Conservation (phyloP, 2,797 vertebrate genomes). For the Sebastes hopkinsi region DNA sequence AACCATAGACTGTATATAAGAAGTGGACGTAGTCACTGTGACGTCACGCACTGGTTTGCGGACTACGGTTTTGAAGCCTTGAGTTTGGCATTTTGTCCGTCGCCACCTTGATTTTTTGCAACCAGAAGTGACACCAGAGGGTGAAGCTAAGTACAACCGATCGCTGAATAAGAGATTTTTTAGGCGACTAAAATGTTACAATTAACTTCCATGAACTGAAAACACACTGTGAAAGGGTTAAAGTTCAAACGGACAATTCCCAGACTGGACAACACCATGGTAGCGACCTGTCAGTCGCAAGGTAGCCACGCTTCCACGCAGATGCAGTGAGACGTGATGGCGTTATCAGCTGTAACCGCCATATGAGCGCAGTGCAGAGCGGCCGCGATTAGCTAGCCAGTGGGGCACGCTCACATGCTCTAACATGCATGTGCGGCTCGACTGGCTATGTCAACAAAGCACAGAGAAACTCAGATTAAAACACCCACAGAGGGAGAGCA, state of each 20-base stretch:
- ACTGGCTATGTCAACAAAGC: background rate
- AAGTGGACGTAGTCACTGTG: background rate
- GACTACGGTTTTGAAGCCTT: background rate
- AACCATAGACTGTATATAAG: background rate
- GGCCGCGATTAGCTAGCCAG: too few relatives aligned
- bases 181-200: background rate
- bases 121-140: background rate
- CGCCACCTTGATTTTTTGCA: background rate
- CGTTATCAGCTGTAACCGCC: too few relatives aligned
- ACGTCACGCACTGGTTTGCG: rapidly evolving
- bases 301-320: background rate
- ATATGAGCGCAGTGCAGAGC: too few relatives aligned
- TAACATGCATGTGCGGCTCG: rapidly evolving
- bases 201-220: rapidly evolving
- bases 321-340: background rate
- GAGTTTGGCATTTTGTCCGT: background rate
- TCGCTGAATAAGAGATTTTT: rapidly evolving
- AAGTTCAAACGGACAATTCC: too few relatives aligned
- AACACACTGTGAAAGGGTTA: background rate
- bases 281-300: background rate
- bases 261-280: background rate
- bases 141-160: background rate
- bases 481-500: background rate
- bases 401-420: background rate
- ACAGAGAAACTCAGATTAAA: background rate